Percentiles rank a stretch among this genome's conserved stretches.
Evolutionary conservation across 2,113 vertebrate genomes (phyloP).

Genomic region (Fukomys damarensis): DNA sequence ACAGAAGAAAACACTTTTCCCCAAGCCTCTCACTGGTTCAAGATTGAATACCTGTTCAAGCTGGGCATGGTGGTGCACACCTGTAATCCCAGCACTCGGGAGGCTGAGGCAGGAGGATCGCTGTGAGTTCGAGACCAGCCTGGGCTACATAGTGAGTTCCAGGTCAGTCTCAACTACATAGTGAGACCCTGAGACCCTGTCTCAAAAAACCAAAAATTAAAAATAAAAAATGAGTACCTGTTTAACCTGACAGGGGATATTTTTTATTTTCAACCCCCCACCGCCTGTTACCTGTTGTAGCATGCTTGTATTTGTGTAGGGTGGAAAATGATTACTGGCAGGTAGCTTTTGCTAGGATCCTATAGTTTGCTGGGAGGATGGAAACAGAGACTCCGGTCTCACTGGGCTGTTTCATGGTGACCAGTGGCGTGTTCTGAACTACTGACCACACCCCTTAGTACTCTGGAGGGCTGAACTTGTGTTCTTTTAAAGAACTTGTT

Average conservation of each 20-base stretch:
- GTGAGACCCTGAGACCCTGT: no score
- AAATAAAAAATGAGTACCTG: neutral
- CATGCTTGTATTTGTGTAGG: conserved; percentile 42
- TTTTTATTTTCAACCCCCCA: conserved; percentile 48
- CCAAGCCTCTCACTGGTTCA: conserved; percentile 28
- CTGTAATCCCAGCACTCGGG: no score
- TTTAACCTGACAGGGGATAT: conserved; percentile 35
- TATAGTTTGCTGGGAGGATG: conserved; percentile 80
- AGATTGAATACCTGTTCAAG: conserved; percentile 32
- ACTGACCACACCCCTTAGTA: conserved; percentile 84
- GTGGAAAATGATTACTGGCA: conserved; percentile 64
- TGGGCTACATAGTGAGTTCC: no score
- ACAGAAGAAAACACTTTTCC: conserved; percentile 45
- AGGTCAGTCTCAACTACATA: no score
- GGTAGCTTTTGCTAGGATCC: conserved; percentile 75
- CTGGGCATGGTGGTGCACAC: no score
- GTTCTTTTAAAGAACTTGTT: conserved; percentile 86
- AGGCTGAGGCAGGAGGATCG: no score
- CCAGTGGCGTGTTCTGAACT: conserved; percentile 86
- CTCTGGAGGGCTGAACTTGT: conserved; percentile 80
- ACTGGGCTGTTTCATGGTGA: conserved; percentile 83
- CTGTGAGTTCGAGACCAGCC: no score
- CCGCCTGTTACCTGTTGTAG: conserved; percentile 11
- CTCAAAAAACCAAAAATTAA: no score
- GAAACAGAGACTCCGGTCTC: conserved; percentile 81